A percentile compares a stretch with the other conserved stretches of the same genome.
phyloP scores from a whole-genome alignment of 2,797 vertebrate genomes.

The Enoplosus armatus region DNA sequence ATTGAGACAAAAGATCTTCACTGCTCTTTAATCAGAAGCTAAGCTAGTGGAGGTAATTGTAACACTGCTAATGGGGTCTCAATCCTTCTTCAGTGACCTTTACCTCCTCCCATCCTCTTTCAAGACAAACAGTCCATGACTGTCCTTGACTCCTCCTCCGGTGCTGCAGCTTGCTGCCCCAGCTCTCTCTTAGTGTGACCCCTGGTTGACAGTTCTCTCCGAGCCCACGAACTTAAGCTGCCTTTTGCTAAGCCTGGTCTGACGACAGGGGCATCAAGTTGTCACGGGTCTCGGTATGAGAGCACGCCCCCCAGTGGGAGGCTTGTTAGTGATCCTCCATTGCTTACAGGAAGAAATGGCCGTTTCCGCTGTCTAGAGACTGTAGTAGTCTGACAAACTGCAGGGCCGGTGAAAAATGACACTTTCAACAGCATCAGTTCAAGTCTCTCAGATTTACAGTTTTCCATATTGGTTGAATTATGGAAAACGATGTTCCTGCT shows the following conservation, averaged over 20 bases:
- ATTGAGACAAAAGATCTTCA: conserved; percentile 20
- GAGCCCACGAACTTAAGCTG: conserved; percentile 64
- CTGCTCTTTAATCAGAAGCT: conserved; percentile 64
- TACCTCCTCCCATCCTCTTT: conserved; percentile 66
- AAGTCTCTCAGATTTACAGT: conserved; percentile 8
- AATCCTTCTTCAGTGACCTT: conserved; percentile 75
- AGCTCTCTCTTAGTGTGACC: conserved; percentile 71
- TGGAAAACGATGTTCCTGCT: not conserved
- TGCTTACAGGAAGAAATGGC: conserved; percentile 55
- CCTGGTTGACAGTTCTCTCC: conserved; percentile 79
- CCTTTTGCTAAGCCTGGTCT: conserved; percentile 73
- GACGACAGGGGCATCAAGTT: conserved; percentile 83
- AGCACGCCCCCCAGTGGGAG: conserved; percentile 67
- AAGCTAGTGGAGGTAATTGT: conserved; percentile 78
- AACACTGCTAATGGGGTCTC: conserved; percentile 79
- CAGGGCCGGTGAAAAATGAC: conserved; percentile 27
- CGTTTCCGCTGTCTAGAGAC: conserved; percentile 29
- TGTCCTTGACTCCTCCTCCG: conserved; percentile 81
- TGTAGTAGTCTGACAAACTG: conserved; percentile 24
- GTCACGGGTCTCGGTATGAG: conserved; percentile 65
- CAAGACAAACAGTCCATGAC: conserved; percentile 74
- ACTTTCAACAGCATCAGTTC: conserved; percentile 15
- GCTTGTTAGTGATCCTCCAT: conserved; percentile 62
- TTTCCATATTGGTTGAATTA: not conserved
- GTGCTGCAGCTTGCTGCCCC: conserved; percentile 61